phyloP scores from a whole-genome alignment of 1,140 invertebrate genomes.

The Drosophila ogumai region DNA sequence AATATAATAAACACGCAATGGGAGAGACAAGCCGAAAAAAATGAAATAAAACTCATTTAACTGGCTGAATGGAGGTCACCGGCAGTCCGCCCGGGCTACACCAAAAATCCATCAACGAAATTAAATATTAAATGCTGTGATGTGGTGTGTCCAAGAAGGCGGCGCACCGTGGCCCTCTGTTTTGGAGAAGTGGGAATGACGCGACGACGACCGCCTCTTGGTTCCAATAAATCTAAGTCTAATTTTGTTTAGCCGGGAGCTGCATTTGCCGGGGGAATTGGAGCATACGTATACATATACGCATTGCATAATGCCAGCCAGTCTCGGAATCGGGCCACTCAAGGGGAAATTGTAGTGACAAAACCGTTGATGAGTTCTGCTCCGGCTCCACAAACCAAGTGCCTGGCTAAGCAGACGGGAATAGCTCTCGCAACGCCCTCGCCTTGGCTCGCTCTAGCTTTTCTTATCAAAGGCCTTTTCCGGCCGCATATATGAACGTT shows the following conservation, averaged over 20 bases:
- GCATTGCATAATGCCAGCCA: constrained; percentile 39
- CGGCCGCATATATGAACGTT: constrained; percentile 5
- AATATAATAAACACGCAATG: constrained; percentile 54
- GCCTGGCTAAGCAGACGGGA: constrained; percentile 6
- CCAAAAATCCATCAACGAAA: constrained; percentile 61
- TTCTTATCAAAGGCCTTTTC: constrained; percentile 49
- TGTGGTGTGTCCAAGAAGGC: constrained; percentile 33
- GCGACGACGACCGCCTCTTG: constrained; percentile 34
- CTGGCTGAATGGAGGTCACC: constrained; percentile 52
- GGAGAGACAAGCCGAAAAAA: constrained; percentile 40
- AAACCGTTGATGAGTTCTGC: constrained; percentile 16
- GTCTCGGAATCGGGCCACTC: constrained; percentile 2
- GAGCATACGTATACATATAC: constrained; percentile 26
- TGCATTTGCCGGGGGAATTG: constrained; percentile 46
- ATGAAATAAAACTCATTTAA: constrained; percentile 45
- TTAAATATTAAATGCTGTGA: constrained; percentile 60
- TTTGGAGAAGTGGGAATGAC: constrained; percentile 29
- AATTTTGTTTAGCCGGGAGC: constrained; percentile 36
- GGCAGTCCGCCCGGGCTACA: constrained; percentile 37
- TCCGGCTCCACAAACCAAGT: constrained; percentile 12
- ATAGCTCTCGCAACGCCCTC: constrained; percentile 11
- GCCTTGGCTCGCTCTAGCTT: constrained; percentile 2
- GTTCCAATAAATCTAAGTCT: constrained; percentile 45
- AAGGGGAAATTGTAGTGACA: constrained; percentile 23
- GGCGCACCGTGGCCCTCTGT: constrained; percentile 1